Evolutionary conservation across 2,113 vertebrate genomes (phyloP).

Genomic region (Montifringilla adamsi): DNA sequence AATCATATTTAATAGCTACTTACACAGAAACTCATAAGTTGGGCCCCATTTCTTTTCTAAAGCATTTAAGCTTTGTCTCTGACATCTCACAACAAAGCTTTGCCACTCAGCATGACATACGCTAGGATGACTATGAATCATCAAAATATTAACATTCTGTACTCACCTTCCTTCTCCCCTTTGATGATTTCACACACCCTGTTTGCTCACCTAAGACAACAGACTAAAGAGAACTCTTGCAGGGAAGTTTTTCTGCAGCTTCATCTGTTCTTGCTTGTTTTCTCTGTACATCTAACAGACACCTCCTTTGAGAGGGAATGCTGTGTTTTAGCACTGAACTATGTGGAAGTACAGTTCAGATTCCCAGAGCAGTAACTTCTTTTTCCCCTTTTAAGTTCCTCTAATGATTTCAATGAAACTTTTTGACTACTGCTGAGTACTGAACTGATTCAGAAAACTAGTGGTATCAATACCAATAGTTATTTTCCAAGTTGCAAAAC

Average conservation of each 20-base stretch:
- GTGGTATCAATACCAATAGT: not conserved
- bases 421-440: not conserved
- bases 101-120: not conserved
- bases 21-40: not conserved
- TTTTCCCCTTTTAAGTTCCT: not conserved
- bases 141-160: not conserved
- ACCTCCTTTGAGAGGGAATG: not conserved
- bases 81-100: not conserved
- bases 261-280: not conserved
- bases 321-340: not conserved
- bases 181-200: not conserved
- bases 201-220: not conserved
- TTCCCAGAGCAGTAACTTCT: not conserved
- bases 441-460: not conserved
- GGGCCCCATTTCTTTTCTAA: not conserved
- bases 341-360: not conserved
- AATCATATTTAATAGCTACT: not conserved
- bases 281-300: not conserved
- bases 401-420: not conserved
- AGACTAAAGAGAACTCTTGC: not conserved
- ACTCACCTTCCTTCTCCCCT: not conserved
- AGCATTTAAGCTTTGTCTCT: not conserved
- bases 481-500: not conserved
- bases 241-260: not conserved
- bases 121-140: slow-evolving; percentile 33